Conservation (phyloP, 2,888 invertebrate species). For the Sycophila texana region DNA sequence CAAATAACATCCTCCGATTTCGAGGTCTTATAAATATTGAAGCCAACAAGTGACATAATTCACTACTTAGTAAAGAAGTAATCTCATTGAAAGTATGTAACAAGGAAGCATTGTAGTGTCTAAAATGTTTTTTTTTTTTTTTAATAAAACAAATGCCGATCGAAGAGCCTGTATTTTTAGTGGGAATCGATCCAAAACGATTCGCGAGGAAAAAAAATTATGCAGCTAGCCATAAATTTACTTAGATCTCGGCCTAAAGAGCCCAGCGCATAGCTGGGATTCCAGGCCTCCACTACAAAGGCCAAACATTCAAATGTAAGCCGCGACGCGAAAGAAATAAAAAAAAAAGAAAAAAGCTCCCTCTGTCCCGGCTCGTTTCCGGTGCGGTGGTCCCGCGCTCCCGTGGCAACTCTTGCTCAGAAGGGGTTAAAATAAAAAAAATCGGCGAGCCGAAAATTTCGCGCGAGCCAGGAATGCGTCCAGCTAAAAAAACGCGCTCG, state of each 20-base stretch:
- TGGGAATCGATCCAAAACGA: conserved; percentile 4
- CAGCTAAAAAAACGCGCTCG: conserved; percentile 10
- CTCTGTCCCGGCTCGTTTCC: conserved; percentile 11
- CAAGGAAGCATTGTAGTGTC: background rate
- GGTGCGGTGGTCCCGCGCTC: background rate
- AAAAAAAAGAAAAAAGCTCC: background rate
- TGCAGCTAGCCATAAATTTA: conserved; percentile 27
- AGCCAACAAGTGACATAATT: too few species aligned
- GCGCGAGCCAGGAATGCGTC: background rate
- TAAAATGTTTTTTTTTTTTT: background rate
- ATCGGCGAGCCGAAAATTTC: background rate
- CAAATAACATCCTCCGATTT: too few species aligned
- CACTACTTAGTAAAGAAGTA: too few species aligned
- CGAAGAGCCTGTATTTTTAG: background rate
- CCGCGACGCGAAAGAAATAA: background rate
- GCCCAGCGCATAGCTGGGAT: conserved; percentile 35
- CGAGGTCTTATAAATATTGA: too few species aligned
- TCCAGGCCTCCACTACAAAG: conserved; percentile 22
- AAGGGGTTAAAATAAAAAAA: background rate
- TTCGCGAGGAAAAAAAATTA: conserved; percentile 1
- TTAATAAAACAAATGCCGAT: background rate
- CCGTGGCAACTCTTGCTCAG: background rate
- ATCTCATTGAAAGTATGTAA: too few species aligned
- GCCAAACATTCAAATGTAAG: conserved; percentile 23
- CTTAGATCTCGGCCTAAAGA: background rate